A percentile compares a stretch with the other conserved stretches of the same genome.
Conservation (phyloP, 2,113 vertebrate species). For the Caranx melampygus region DNA sequence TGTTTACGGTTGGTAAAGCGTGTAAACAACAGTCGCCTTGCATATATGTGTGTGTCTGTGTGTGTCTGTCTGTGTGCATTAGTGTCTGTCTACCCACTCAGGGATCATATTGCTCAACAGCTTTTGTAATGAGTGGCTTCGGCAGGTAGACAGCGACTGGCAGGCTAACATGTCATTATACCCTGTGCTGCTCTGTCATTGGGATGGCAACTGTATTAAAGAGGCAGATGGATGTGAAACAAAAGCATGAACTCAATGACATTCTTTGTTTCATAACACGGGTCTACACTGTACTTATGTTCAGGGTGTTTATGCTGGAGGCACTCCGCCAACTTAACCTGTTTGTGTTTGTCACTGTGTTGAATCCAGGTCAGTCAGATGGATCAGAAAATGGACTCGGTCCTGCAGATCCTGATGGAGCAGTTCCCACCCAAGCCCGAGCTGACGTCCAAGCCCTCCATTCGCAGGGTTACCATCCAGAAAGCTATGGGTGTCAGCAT, state of each 20-base stretch:
- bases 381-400: slow-evolving; percentile 81
- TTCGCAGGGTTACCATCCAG: slow-evolving; percentile 79
- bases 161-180: slow-evolving; percentile 70
- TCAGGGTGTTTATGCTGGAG: slow-evolving; percentile 25
- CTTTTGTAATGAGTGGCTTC: slow-evolving; percentile 71
- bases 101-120: slow-evolving; percentile 64
- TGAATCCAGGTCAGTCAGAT: slow-evolving; percentile 78
- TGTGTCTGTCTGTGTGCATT: slow-evolving; percentile 15
- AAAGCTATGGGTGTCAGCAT: slow-evolving; percentile 75
- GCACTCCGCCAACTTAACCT: slow-evolving; percentile 37
- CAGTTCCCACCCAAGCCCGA: slow-evolving; percentile 77
- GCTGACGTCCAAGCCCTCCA: slow-evolving; percentile 69
- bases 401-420: slow-evolving; percentile 79
- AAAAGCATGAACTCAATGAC: slow-evolving; percentile 25
- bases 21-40: slow-evolving; percentile 58
- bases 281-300: slow-evolving; percentile 9
- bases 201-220: slow-evolving; percentile 53
- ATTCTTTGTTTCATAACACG: slow-evolving; percentile 35
- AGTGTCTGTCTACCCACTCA: slow-evolving; percentile 31
- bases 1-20: slow-evolving; percentile 69
- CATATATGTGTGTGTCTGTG: slow-evolving; percentile 11
- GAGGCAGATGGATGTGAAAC: slow-evolving; percentile 49
- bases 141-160: slow-evolving; percentile 68
- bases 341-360: slow-evolving; percentile 40
- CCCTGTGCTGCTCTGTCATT: slow-evolving; percentile 69